Evolutionary conservation across 2,113 vertebrate species (phyloP).

Genomic region (Podilymbus podiceps): DNA sequence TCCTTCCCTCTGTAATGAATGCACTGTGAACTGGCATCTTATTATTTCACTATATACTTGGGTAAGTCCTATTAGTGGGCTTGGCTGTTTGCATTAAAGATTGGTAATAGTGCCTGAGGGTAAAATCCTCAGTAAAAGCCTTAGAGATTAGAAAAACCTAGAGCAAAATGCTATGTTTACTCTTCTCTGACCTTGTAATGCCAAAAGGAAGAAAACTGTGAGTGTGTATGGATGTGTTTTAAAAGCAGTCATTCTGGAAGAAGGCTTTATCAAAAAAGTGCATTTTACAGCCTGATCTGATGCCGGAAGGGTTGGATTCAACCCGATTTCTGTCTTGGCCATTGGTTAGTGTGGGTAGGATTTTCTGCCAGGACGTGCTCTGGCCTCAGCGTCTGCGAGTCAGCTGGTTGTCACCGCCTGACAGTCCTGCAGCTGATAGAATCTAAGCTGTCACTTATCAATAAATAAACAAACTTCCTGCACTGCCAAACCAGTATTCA

Average conservation of each 20-base stretch:
- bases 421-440: background rate
- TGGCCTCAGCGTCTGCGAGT: background rate
- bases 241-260: background rate
- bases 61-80: background rate
- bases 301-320: background rate
- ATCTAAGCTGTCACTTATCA: conserved; percentile 26
- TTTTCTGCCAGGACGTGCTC: background rate
- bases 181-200: background rate
- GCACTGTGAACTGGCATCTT: background rate
- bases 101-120: background rate
- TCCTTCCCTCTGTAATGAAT: background rate
- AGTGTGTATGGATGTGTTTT: background rate
- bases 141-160: background rate
- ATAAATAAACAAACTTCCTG: conserved; percentile 41
- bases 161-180: background rate
- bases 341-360: background rate
- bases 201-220: background rate
- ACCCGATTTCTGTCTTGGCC: background rate
- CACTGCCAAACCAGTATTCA: background rate
- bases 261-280: background rate
- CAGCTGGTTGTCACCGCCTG: conserved; percentile 6
- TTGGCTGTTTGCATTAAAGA: background rate
- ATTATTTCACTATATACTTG: background rate
- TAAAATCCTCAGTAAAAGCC: background rate
- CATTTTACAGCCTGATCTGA: background rate